These are phyloP conservation scores for Habroteleia sp. DNA, from an alignment of 2,888 invertebrate species.

Conservation along the genomic window DNA sequence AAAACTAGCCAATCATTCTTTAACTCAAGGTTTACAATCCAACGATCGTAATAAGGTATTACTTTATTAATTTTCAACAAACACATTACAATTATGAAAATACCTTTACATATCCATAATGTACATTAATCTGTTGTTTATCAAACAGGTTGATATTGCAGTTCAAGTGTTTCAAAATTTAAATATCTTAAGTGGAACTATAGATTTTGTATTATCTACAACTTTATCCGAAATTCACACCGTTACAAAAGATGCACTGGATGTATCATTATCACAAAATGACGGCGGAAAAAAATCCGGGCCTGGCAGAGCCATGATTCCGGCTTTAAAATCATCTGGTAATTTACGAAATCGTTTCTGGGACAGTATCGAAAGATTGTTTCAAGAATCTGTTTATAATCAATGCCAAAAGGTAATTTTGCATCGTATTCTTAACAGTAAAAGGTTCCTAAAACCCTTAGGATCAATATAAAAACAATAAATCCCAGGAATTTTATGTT, in stretches of 20 bases:
- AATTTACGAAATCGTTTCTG: conserved; percentile 88
- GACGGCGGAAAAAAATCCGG: conserved; percentile 78
- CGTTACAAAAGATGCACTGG: conserved; percentile 81
- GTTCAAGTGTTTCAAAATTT: conserved; percentile 85
- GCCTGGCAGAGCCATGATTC: conserved; percentile 84
- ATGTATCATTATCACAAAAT: conserved; percentile 78
- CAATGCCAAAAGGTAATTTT: conserved; percentile 86
- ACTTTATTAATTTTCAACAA: no score
- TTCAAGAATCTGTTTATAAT: conserved; percentile 88
- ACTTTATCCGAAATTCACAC: conserved; percentile 81
- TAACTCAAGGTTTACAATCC: conserved; percentile 89
- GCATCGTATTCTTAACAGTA: not conserved
- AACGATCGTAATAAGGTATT: conserved; percentile 86
- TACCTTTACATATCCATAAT: no score
- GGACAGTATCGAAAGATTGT: conserved; percentile 93
- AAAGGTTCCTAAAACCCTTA: no score
- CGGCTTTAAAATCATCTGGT: conserved; percentile 83
- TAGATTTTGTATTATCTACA: conserved; percentile 81
- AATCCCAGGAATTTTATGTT: no score
- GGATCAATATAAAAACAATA: no score
- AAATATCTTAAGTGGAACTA: conserved; percentile 80
- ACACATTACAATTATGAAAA: no score
- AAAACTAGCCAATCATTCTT: conserved; percentile 86
- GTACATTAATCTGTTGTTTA: no score
- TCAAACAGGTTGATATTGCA: conserved; percentile 83